Evolutionary conservation across 2,888 invertebrate species (phyloP).

Genomic region (Dynastes maya): DNA sequence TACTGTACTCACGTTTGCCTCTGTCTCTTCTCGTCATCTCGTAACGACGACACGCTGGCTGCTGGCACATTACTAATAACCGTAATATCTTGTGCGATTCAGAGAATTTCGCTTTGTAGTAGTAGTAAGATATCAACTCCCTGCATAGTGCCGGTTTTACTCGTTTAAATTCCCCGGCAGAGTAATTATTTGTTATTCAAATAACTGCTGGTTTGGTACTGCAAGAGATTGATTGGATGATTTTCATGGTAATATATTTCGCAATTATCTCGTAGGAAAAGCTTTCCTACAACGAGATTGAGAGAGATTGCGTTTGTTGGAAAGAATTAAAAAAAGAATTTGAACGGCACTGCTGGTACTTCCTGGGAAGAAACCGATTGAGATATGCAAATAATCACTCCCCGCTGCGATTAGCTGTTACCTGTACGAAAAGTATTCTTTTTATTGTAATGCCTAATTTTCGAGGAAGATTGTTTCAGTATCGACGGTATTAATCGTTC

Average conservation of each 20-base stretch:
- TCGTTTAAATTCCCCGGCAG: slow-evolving; percentile 1
- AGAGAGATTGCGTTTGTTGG: neutral
- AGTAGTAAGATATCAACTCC: neutral
- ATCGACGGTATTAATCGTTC: no score
- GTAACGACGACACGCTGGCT: slow-evolving; percentile 48
- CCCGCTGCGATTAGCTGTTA: no score
- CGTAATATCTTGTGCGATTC: slow-evolving; percentile 1
- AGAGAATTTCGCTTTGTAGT: neutral
- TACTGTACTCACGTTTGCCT: slow-evolving; percentile 15
- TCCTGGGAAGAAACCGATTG: no score
- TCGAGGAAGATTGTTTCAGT: no score
- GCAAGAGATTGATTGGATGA: neutral
- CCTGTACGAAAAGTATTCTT: no score
- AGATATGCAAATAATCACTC: no score
- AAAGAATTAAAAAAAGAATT: neutral
- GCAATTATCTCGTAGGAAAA: neutral
- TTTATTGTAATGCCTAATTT: no score
- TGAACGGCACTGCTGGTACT: no score
- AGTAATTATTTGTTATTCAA: slow-evolving; percentile 5
- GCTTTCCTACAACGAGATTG: neutral
- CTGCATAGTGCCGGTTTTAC: slow-evolving; percentile 2
- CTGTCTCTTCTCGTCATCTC: slow-evolving; percentile 25
- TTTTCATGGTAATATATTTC: neutral
- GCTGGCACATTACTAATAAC: slow-evolving; percentile 27
- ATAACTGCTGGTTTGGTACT: neutral